Conservation (phyloP, 2,113 vertebrate species). For the Girardinichthys multiradiatus region DNA sequence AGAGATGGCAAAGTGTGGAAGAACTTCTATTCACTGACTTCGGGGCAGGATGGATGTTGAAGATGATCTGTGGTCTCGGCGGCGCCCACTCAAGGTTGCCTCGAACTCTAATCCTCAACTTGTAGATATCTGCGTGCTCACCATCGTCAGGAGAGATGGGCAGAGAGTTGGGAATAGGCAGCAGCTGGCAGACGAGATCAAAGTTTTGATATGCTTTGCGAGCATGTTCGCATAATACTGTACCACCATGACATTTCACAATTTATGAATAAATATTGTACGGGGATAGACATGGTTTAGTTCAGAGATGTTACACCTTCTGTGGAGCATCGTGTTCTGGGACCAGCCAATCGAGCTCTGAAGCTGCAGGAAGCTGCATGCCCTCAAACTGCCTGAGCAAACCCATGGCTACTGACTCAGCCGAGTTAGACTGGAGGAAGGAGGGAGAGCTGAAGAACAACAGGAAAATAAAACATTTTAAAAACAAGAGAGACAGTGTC, state of each 20-base stretch:
- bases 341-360: slow-evolving; percentile 96
- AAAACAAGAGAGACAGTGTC: not conserved
- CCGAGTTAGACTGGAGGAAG: slow-evolving; percentile 92
- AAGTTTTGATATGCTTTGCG: not conserved
- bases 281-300: not conserved
- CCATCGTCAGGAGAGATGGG: slow-evolving; percentile 96
- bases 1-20: not conserved
- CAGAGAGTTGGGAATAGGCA: slow-evolving; percentile 94
- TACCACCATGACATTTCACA: too few relatives aligned
- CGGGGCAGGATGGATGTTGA: slow-evolving; percentile 93
- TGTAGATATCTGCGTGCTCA: slow-evolving; percentile 96
- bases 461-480: not conserved
- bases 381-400: slow-evolving; percentile 96
- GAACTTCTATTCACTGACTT: slow-evolving; percentile 82
- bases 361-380: slow-evolving; percentile 97
- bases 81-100: slow-evolving; percentile 98
- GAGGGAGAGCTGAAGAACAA: slow-evolving; percentile 82
- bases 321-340: slow-evolving; percentile 95
- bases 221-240: not conserved
- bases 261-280: too few relatives aligned
- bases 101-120: slow-evolving; percentile 93
- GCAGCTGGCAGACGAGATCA: slow-evolving; percentile 78
- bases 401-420: slow-evolving; percentile 97
- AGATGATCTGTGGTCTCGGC: slow-evolving; percentile 96
- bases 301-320: slow-evolving; percentile 81